phyloP scores from a whole-genome alignment of 2,797 vertebrate species.

The Salarias fasciatus region DNA sequence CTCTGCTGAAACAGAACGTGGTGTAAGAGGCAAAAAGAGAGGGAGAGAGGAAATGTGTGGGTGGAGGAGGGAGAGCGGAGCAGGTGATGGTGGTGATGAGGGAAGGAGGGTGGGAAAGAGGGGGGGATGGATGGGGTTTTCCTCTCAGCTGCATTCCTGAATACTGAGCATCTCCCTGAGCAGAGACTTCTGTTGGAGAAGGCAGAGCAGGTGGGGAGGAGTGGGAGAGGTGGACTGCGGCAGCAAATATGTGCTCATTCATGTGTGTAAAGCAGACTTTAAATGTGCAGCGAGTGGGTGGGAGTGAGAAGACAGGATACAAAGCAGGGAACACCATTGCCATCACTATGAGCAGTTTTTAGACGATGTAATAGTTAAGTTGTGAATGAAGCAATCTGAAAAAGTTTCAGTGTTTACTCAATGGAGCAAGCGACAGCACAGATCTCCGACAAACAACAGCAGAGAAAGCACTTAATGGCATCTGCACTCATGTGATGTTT shows the following conservation, averaged over 20 bases:
- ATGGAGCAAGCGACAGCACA: neutral
- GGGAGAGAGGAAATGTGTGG: conserved; percentile 54
- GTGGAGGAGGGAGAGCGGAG: conserved; percentile 48
- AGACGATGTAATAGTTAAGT: conserved; percentile 24
- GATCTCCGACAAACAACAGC: neutral
- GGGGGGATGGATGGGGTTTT: conserved; percentile 38
- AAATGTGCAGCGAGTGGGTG: conserved; percentile 45
- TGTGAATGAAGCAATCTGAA: conserved; percentile 38
- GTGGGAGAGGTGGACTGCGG: conserved; percentile 23
- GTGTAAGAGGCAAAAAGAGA: conserved; percentile 3
- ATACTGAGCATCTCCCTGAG: conserved; percentile 41
- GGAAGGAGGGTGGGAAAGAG: conserved; percentile 8
- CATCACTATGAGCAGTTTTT: conserved; percentile 17
- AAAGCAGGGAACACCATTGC: conserved; percentile 28
- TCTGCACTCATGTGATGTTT: neutral
- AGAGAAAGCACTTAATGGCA: neutral
- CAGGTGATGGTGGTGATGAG: conserved; percentile 32
- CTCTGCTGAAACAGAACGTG: conserved; percentile 66
- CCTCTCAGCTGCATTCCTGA: conserved; percentile 60
- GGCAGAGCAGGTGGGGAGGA: conserved; percentile 29
- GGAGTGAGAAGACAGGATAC: conserved; percentile 14
- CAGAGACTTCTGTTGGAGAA: conserved; percentile 16
- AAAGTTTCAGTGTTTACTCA: conserved; percentile 15
- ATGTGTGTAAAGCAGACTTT: conserved; percentile 41
- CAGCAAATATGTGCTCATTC: conserved; percentile 52